Base-by-base conservation (phyloP, 2,797 vertebrate genomes). In the Myotis vivesi region DNA sequence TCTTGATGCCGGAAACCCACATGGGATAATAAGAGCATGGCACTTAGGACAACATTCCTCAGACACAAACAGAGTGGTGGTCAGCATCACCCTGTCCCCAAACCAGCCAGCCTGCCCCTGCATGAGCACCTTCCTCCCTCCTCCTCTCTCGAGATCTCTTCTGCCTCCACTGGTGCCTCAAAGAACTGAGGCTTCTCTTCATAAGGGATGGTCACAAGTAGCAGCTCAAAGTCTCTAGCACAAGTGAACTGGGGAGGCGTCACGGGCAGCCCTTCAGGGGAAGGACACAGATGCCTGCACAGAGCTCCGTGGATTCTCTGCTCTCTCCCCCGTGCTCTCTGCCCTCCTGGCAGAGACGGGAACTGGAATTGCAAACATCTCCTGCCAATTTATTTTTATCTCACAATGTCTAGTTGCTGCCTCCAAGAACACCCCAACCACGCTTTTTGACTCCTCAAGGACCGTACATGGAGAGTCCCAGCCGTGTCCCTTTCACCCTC, bases 301-400 rank as follows among this genome's bases (percentile, higher is more conserved):
- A 77, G 73, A 53, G 59, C 75, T 71, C 92, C 46, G 13, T 23
- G 55, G 68, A 84, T 28, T 59, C 82, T 81, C 49, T 46, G 68
- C 2, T 28, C 11, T 53, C 91, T 64, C 93, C 68, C 57, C 77
- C n/a, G 77, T 33, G 87, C 81, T 92, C 95, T 96, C 95, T 94
- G 86, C 92, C 69, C 87, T 95, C 71, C 89, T 77, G 22, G 55
- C 46, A 82, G 64, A 81, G 95, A 86, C 19, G 46, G 91, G 96
- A 96, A 95, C 95, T 81, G 96, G 96, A 95, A 91, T 88, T 77
- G 64, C 96, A 96, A 97, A 95, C 93, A 91, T 92, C 90, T 80
- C 94, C 84, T 95, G 95, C 89, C 93, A 91, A 96, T 84, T 96
- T 96, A 96, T 97, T 97, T 97, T 97, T 97, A 96, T 97, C 97